Conservation (phyloP, 2,797 vertebrate genomes). For the Melopsittacus undulatus region DNA sequence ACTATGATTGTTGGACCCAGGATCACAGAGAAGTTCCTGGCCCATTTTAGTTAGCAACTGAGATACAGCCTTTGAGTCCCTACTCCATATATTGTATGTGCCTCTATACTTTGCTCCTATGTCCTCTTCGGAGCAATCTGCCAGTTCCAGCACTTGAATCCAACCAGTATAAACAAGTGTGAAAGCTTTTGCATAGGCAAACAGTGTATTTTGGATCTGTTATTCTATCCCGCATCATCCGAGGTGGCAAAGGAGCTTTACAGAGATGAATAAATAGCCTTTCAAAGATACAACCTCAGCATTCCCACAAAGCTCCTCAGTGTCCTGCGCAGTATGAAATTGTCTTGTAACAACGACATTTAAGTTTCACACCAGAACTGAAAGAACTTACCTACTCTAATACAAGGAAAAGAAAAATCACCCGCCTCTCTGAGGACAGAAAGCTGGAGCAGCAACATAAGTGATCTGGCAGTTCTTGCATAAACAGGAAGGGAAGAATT, state of each 20-base stretch:
- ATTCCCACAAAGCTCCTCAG: not conserved
- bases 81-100: not conserved
- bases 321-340: not conserved
- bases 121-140: not conserved
- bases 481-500: constrained; percentile 67
- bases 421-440: not conserved
- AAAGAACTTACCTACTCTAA: not conserved
- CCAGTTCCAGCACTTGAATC: not conserved
- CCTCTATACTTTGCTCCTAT: not conserved
- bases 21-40: not conserved
- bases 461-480: constrained; percentile 59
- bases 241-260: not conserved
- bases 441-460: constrained; percentile 54
- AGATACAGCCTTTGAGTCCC: not conserved
- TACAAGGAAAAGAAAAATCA: constrained; percentile 29
- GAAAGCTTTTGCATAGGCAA: not conserved
- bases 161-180: not conserved
- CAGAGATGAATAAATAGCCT: not conserved
- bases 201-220: not conserved
- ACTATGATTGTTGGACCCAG: not conserved
- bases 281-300: not conserved
- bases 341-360: not conserved
- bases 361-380: not conserved
- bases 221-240: not conserved
- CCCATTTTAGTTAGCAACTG: not conserved